Evolutionary conservation across 2,797 vertebrate genomes (phyloP).

Genomic region (Sebastolobus alascanus): DNA sequence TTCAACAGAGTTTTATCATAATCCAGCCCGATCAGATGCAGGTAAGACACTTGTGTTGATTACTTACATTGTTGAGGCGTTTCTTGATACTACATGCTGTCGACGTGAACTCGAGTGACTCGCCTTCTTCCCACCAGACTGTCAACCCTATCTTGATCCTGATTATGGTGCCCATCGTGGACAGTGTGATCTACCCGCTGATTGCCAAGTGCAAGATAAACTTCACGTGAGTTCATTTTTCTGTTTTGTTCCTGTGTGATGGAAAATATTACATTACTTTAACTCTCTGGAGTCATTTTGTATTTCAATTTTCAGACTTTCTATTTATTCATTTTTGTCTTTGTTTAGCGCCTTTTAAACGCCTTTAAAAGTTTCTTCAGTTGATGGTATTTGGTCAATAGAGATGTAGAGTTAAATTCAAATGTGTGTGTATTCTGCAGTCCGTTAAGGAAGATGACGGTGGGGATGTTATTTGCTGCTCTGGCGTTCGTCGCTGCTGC

Average conservation of each 20-base stretch:
- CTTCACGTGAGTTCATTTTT: constrained; percentile 88
- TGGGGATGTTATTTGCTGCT: constrained; percentile 95
- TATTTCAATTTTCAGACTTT: not conserved
- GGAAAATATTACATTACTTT: not conserved
- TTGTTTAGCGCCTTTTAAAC: not conserved
- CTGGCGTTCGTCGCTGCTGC: constrained; percentile 93
- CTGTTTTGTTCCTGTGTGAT: not conserved
- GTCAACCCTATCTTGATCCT: constrained; percentile 95
- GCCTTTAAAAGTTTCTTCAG: too few relatives aligned
- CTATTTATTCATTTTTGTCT: not conserved
- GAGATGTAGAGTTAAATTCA: not conserved
- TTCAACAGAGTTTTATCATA: constrained; percentile 85
- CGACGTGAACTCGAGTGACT: not conserved
- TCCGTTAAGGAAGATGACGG: constrained; percentile 91
- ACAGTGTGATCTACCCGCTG: constrained; percentile 90
- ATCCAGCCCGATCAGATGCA: constrained; percentile 98
- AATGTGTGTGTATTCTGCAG: constrained; percentile 77
- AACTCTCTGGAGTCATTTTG: not conserved
- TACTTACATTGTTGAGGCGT: not conserved
- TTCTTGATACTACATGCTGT: not conserved
- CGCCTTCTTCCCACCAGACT: constrained; percentile 79
- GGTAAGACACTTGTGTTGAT: constrained; percentile 77
- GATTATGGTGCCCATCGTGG: constrained; percentile 90
- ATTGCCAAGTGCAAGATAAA: constrained; percentile 91
- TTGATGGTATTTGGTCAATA: too few relatives aligned